These are phyloP conservation scores for Nerophis lumbriciformis DNA, from an alignment of 2,113 vertebrate genomes.

Conservation along the genomic window DNA sequence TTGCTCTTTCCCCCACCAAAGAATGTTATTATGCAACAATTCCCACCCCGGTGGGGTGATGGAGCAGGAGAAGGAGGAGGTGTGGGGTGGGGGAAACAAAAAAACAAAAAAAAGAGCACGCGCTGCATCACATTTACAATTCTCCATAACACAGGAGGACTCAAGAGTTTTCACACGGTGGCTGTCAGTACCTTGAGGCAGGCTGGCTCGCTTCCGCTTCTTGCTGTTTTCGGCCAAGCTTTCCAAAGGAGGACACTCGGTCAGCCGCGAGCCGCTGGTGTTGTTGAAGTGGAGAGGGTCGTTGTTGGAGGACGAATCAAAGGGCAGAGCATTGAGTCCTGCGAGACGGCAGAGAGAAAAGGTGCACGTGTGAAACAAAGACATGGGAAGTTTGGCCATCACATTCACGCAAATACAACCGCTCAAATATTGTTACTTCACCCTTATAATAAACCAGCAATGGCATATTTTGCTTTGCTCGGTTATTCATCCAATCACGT, in stretches of 20 bases:
- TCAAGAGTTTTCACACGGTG: neutral
- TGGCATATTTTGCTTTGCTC: neutral
- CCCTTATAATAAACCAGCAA: neutral
- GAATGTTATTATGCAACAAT: conserved; percentile 44
- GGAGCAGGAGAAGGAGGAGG: neutral
- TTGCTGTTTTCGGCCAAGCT: conserved; percentile 78
- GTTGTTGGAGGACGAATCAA: conserved; percentile 78
- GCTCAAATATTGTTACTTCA: conserved; percentile 1
- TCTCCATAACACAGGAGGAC: neutral
- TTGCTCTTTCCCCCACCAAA: conserved; percentile 24
- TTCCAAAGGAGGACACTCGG: conserved; percentile 74
- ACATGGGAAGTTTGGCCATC: neutral
- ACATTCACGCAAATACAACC: no score
- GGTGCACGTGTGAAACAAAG: neutral
- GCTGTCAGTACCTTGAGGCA: conserved; percentile 77
- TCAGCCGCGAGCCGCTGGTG: conserved; percentile 62
- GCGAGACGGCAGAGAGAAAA: conserved; percentile 39
- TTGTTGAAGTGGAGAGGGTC: conserved; percentile 77
- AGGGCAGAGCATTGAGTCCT: conserved; percentile 85
- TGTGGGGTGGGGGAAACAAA: no score
- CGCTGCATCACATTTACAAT: conserved; percentile 16
- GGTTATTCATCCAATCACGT: no score
- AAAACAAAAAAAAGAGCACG: conserved; percentile 1
- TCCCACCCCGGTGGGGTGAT: conserved; percentile 25
- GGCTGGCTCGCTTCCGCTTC: conserved; percentile 79